A percentile compares a stretch with the other conserved stretches of the same genome.
Evolutionary conservation across 1,140 invertebrate genomes (phyloP).

Genomic region (Drosophila grimshawi): DNA sequence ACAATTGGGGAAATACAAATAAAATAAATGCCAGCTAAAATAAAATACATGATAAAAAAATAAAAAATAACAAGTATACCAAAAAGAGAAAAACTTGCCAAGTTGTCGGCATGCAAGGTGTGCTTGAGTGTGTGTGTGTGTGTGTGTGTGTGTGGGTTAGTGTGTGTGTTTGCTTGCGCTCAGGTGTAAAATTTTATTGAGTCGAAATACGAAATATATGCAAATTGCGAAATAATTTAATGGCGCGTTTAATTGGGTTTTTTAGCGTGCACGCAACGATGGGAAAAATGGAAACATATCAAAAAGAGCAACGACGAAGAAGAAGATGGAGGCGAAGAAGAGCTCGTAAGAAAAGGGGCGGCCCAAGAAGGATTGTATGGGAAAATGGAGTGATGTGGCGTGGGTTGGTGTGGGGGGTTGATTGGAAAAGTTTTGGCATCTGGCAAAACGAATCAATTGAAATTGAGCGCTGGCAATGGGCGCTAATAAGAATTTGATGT

Average conservation of each 20-base stretch:
- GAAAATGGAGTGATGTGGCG: background rate
- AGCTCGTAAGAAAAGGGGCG: constrained; percentile 13
- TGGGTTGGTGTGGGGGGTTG: constrained; percentile 25
- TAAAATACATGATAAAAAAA: constrained; percentile 28
- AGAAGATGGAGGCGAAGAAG: constrained; percentile 18
- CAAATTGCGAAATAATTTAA: constrained; percentile 83
- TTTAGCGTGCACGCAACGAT: constrained; percentile 63
- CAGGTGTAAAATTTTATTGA: constrained; percentile 83
- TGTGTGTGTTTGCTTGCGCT: constrained; percentile 47
- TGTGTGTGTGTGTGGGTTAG: constrained; percentile 32
- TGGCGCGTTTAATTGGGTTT: constrained; percentile 83
- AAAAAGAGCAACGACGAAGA: constrained; percentile 29
- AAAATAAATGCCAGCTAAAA: constrained; percentile 49
- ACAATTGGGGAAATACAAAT: constrained; percentile 66
- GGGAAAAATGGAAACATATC: constrained; percentile 51
- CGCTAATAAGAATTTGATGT: constrained; percentile 82
- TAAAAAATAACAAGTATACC: background rate
- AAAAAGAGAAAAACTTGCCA: constrained; percentile 24
- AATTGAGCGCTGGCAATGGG: constrained; percentile 67
- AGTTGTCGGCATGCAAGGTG: constrained; percentile 15
- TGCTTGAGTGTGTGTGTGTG: constrained; percentile 10
- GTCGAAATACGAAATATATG: constrained; percentile 82
- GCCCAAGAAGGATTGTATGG: constrained; percentile 66
- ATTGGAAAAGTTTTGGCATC: constrained; percentile 74
- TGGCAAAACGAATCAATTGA: constrained; percentile 70